These are phyloP conservation scores for Urocolius indicus DNA, from an alignment of 2,113 vertebrate species.

Conservation along the genomic window DNA sequence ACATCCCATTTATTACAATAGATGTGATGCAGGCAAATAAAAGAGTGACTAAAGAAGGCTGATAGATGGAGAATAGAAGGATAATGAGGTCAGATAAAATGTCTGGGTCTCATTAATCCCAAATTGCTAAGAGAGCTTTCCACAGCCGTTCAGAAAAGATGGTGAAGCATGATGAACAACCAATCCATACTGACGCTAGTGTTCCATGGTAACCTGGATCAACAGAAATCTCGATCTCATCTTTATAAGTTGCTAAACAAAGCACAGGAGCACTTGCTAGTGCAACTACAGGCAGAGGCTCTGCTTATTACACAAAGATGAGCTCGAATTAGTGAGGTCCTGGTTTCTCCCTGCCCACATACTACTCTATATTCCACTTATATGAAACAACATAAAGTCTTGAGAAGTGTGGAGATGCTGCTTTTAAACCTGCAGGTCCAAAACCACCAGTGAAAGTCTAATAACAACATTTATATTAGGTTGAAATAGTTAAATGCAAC, in stretches of 20 bases:
- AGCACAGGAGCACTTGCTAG: background rate
- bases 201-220: background rate
- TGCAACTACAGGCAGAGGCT: background rate
- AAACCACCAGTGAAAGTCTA: background rate
- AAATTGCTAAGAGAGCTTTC: background rate
- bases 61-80: conserved; percentile 26
- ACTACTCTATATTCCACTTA: background rate
- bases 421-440: background rate
- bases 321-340: background rate
- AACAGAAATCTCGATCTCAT: background rate
- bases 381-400: background rate
- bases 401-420: background rate
- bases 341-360: background rate
- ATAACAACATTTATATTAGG: background rate
- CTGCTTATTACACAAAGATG: background rate
- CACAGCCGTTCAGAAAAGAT: background rate
- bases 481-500: background rate
- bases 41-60: conserved; percentile 24
- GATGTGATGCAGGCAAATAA: conserved; percentile 25
- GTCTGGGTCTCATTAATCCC: conserved; percentile 53
- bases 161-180: background rate
- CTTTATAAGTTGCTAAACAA: background rate
- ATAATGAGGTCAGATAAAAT: conserved; percentile 68
- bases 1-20: conserved; percentile 14
- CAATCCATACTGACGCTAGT: background rate